These are phyloP conservation scores for Pollenia angustigena DNA, from an alignment of 2,888 invertebrate species.

Conservation along the genomic window DNA sequence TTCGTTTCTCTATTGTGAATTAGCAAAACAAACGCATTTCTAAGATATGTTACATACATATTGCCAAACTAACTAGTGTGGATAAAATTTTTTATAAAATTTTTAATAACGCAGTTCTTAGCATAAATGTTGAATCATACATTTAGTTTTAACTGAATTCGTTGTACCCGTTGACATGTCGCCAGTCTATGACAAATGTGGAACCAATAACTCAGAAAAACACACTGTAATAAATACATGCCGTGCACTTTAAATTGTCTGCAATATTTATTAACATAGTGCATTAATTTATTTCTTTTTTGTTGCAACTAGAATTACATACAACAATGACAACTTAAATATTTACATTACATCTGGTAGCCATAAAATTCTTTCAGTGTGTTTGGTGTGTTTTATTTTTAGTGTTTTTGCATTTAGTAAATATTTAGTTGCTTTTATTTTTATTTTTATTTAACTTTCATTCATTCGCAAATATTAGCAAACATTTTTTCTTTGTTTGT, in stretches of 20 bases:
- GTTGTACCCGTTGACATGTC: conserved; percentile 10
- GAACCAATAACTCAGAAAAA: not conserved
- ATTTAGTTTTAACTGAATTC: not conserved
- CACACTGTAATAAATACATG: not conserved
- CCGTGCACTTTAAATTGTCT: conserved; percentile 16
- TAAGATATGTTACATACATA: no score
- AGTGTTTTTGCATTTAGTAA: conserved; percentile 36
- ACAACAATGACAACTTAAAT: conserved; percentile 45
- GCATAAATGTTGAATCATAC: not conserved
- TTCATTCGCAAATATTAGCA: conserved; percentile 55
- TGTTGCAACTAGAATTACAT: conserved; percentile 37
- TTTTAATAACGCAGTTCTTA: not conserved
- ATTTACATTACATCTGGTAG: conserved; percentile 8
- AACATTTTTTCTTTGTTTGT: conserved; percentile 34
- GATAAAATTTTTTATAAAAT: no score
- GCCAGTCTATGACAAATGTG: not conserved
- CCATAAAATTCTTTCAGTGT: conserved; percentile 42
- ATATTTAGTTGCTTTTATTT: conserved; percentile 17
- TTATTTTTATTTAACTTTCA: conserved; percentile 63
- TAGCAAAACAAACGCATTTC: no score
- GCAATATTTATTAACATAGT: not conserved
- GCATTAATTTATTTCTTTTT: not conserved
- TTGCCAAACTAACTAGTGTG: no score
- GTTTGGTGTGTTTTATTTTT: conserved; percentile 38
- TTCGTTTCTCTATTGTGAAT: no score